Conservation (phyloP, 2,113 vertebrate genomes). For the Sinocyclocheilus anshuiensis region DNA sequence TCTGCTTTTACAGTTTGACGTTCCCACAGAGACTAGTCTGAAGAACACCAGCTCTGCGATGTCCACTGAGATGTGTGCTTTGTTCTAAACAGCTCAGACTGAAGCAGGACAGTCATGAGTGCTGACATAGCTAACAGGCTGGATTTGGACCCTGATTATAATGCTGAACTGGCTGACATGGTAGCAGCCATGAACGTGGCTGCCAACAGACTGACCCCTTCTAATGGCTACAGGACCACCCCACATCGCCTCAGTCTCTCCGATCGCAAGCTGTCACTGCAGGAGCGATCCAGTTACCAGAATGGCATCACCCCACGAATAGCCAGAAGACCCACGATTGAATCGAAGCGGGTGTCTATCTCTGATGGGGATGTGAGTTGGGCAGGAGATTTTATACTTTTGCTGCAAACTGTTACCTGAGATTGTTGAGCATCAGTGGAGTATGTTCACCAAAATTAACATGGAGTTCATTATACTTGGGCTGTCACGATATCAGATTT, state of each 20-base stretch:
- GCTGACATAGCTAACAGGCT: constrained; percentile 43
- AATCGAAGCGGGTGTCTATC: constrained; percentile 90
- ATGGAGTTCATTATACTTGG: neutral
- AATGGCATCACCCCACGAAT: constrained; percentile 63
- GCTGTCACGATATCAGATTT: neutral
- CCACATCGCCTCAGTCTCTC: constrained; percentile 73
- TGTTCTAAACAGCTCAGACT: neutral
- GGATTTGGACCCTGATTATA: constrained; percentile 68
- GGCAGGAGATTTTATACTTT: neutral
- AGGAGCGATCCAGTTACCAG: constrained; percentile 81
- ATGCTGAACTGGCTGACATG: constrained; percentile 81
- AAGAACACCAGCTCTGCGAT: neutral
- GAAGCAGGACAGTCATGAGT: constrained; percentile 60
- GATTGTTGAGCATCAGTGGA: neutral
- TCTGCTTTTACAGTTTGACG: constrained; percentile 55
- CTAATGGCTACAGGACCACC: constrained; percentile 59
- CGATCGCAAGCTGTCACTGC: constrained; percentile 89
- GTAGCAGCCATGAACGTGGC: constrained; percentile 82
- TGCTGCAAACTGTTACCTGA: neutral
- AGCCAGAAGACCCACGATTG: constrained; percentile 86
- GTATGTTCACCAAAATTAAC: neutral
- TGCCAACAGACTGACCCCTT: constrained; percentile 61
- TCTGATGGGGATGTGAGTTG: constrained; percentile 84
- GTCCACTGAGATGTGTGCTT: constrained; percentile 7
- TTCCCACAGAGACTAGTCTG: neutral